These are phyloP conservation scores for Nomada hirtipes DNA, from an alignment of 2,888 invertebrate species.

Conservation along the genomic window DNA sequence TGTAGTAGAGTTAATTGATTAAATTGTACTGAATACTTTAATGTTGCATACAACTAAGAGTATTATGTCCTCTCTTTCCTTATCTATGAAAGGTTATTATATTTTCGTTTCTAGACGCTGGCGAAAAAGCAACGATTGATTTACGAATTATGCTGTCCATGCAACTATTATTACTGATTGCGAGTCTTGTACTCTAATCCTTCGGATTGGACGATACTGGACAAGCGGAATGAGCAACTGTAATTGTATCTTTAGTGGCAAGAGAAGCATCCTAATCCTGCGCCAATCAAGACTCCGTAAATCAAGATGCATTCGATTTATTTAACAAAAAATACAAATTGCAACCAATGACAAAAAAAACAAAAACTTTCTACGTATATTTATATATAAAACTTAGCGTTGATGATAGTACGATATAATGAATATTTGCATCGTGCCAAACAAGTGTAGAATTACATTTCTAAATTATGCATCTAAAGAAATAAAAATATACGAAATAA, in stretches of 20 bases:
- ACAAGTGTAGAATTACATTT: neutral
- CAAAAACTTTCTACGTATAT: neutral
- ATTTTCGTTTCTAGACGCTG: conserved; percentile 37
- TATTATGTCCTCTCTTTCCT: neutral
- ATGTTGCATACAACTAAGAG: neutral
- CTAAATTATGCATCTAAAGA: neutral
- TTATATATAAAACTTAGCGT: neutral
- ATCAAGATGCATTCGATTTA: neutral
- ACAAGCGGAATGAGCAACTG: neutral
- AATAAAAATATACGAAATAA: neutral
- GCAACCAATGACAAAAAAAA: neutral
- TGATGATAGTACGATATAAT: neutral
- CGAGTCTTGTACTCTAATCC: conserved; percentile 15
- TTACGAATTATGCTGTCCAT: neutral
- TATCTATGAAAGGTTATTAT: neutral
- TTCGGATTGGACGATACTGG: neutral
- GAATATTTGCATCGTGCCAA: neutral
- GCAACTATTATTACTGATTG: conserved; percentile 15
- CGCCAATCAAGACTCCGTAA: neutral
- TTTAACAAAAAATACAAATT: neutral
- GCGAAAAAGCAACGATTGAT: neutral
- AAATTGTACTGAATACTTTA: neutral
- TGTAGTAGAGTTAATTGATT: neutral
- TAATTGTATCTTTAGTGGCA: neutral
- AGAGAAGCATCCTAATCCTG: neutral